These are phyloP conservation scores for Perodicticus potto DNA, from an alignment of 2,797 vertebrate genomes.

Conservation along the genomic window DNA sequence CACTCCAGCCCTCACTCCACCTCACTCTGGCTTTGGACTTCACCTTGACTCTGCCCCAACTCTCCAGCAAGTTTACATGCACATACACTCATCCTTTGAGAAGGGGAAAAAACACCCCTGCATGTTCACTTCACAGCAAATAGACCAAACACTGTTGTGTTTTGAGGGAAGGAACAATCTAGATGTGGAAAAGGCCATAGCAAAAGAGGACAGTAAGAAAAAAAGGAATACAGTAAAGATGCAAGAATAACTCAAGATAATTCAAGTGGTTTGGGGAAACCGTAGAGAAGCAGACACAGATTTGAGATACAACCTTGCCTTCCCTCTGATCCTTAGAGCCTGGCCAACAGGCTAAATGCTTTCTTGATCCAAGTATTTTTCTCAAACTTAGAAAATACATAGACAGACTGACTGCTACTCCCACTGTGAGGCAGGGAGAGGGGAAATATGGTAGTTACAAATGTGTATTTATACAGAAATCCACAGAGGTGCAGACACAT, in stretches of 20 bases:
- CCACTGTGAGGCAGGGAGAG: not conserved
- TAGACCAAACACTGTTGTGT: not conserved
- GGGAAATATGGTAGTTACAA: not conserved
- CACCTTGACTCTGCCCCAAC: not conserved
- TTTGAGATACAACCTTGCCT: not conserved
- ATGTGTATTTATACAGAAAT: not conserved
- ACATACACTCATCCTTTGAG: not conserved
- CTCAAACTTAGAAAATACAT: constrained; percentile 3
- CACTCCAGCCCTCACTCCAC: constrained; percentile 25
- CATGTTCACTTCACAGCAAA: not conserved
- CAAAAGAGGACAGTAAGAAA: not conserved
- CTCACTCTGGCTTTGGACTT: not conserved
- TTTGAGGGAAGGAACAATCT: not conserved
- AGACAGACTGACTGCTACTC: not conserved
- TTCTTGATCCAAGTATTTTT: not conserved
- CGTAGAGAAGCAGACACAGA: not conserved
- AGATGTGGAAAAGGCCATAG: not conserved
- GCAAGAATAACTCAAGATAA: not conserved
- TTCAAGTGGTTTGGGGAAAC: too few relatives aligned
- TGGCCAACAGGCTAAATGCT: not conserved
- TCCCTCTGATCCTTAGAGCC: not conserved
- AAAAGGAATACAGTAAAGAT: not conserved
- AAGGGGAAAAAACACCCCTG: not conserved
- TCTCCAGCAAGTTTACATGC: not conserved
- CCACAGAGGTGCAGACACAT: not conserved